Evolutionary conservation across 2,797 vertebrate species (phyloP), one percentile per base, ranked within the genome.

Genomic region (Phataginus tetradactyla): DNA sequence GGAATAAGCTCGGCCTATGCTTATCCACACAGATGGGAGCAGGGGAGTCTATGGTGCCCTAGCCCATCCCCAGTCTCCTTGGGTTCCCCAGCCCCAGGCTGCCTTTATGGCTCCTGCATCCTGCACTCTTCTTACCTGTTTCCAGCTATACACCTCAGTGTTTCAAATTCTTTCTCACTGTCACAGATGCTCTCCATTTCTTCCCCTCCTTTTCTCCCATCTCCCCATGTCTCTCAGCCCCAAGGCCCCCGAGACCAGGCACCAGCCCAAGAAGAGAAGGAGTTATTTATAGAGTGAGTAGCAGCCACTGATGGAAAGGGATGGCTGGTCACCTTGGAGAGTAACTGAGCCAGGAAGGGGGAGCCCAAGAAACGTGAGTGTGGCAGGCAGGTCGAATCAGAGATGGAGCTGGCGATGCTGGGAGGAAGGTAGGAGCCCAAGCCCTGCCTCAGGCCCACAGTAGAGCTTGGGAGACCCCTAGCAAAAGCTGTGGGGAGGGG

Each of bases 311-410:
- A 91, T 98, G 96, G 97, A 97, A 97, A 97, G 64, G 37, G 72
- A 95, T 88, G 97, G 96, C 97, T 97, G 98, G 98, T 98, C 99
- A 98, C 98, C 98, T 98, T 98, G 98, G 98, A 97, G 91, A 98
- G 97, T 93, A 98, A 97, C 96, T 96, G 71, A 98, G 97, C 95
- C 86, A 95, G 95, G 90, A 98, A 79, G 68, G 75, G 84, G 87
- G 74, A 95, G 81, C 59, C 68, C 66, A 78, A 87, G 86, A 84
- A 42, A 81, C 18, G 55, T 64, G 71, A 97, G 96, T 94, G 94
- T 85, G 95, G 91, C 97, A 96, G 86, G 72, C 95, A 96, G 89
- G 86, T 63, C 39, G 81, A 78, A 29, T 71, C 25, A 27, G 79
- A 88, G 53, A 61, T 32, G 39, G 91, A 81, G 27, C 29, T 15